Conservation (phyloP, 2,888 invertebrate genomes). For the Antheraea yamamai region DNA sequence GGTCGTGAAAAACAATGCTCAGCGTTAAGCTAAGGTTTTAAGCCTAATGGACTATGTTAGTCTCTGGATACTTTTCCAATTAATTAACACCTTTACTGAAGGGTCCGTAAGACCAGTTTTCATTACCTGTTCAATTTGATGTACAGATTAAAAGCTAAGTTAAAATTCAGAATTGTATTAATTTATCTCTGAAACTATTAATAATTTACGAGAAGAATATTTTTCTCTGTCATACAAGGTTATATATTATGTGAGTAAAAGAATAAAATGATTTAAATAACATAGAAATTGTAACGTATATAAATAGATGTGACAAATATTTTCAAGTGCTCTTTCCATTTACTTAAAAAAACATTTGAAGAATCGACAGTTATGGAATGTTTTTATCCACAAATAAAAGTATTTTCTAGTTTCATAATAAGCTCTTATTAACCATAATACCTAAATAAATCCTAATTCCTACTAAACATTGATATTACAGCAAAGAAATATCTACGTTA, state of each 20-base stretch:
- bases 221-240: not conserved
- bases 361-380: too few relatives aligned
- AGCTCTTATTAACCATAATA: too few relatives aligned
- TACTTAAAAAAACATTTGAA: not conserved
- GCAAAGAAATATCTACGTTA: too few relatives aligned
- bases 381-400: too few relatives aligned
- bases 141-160: slow-evolving; percentile 48
- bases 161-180: not conserved
- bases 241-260: not conserved
- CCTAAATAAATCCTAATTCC: too few relatives aligned
- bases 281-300: not conserved
- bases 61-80: slow-evolving; percentile 65
- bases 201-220: not conserved
- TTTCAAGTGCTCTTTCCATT: too few relatives aligned
- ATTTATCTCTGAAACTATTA: not conserved
- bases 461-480: too few relatives aligned
- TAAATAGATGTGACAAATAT: not conserved
- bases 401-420: too few relatives aligned
- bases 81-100: slow-evolving; percentile 68
- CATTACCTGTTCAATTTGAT: slow-evolving; percentile 48
- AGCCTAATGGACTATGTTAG: slow-evolving; percentile 73
- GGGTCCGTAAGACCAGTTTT: slow-evolving; percentile 39
- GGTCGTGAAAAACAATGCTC: slow-evolving; percentile 68
- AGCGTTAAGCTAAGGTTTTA: slow-evolving; percentile 59
- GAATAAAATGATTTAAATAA: not conserved